phyloP scores from a whole-genome alignment of 2,113 vertebrate species.

The Elephas maximus region DNA sequence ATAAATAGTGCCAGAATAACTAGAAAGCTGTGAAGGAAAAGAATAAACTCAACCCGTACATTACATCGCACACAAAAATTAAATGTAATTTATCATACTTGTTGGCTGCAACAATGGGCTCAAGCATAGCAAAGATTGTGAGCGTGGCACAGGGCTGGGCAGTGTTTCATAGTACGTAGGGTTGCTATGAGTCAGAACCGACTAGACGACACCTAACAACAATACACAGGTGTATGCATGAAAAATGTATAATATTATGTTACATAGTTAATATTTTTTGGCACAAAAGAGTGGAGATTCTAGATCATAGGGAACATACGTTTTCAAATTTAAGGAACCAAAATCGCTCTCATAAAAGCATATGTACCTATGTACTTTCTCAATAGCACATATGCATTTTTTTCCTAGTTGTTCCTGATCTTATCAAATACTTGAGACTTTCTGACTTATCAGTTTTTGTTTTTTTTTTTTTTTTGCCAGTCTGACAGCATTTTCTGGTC shows the following conservation, averaged over 20 bases:
- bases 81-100: too few species aligned
- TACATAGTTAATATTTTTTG: background rate
- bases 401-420: background rate
- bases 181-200: too few species aligned
- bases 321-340: background rate
- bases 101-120: too few species aligned
- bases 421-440: background rate
- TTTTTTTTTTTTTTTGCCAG: background rate
- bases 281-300: background rate
- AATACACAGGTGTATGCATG: background rate
- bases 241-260: background rate
- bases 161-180: too few species aligned
- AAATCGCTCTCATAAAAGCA: background rate
- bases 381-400: background rate
- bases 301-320: background rate
- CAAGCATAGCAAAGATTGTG: too few species aligned
- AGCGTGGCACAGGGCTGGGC: too few species aligned
- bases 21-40: too few species aligned
- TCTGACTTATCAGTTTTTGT: background rate
- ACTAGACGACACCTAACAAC: too few species aligned
- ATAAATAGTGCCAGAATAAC: too few species aligned
- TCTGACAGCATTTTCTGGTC: background rate
- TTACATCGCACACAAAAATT: too few species aligned
- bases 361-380: background rate
- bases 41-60: too few species aligned